Evolutionary conservation across 2,888 invertebrate genomes (phyloP).

Genomic region (Cataglyphis albicans): DNA sequence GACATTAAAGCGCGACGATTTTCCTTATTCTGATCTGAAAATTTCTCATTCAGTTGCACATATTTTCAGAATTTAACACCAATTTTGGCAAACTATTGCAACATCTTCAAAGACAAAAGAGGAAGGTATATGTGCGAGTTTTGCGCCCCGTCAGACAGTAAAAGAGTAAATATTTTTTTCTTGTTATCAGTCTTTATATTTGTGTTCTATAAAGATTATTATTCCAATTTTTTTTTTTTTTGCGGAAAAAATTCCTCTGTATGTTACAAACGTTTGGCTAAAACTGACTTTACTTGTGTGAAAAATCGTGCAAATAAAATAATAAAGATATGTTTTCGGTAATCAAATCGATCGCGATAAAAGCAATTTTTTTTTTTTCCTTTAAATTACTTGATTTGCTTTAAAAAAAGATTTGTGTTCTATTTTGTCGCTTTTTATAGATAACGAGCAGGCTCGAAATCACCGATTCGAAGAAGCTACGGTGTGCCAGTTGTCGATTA

Average conservation of each 20-base stretch:
- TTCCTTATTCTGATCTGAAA: neutral
- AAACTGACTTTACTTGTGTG: neutral
- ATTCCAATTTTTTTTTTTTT: neutral
- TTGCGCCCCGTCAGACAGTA: conserved; percentile 51
- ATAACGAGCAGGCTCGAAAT: neutral
- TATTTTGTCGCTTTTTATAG: conserved; percentile 3
- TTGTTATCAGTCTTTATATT: neutral
- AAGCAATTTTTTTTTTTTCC: neutral
- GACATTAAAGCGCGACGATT: neutral
- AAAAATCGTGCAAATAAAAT: neutral
- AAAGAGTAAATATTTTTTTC: conserved; percentile 2
- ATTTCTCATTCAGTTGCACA: neutral
- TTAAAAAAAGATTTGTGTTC: neutral
- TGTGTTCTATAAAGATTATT: neutral
- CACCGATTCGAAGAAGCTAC: conserved; percentile 1
- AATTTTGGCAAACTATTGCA: conserved; percentile 28
- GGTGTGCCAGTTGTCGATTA: conserved; percentile 24
- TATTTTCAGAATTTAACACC: conserved; percentile 9
- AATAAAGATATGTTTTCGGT: neutral
- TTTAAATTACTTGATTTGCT: neutral
- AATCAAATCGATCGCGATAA: neutral
- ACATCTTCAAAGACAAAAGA: conserved; percentile 51
- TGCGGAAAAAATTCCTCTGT: neutral
- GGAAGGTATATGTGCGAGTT: conserved; percentile 63
- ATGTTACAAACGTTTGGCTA: neutral